Evolutionary conservation across 2,888 invertebrate species (phyloP), one percentile per base, ranked within the genome.

Genomic region (Acronicta leporina): DNA sequence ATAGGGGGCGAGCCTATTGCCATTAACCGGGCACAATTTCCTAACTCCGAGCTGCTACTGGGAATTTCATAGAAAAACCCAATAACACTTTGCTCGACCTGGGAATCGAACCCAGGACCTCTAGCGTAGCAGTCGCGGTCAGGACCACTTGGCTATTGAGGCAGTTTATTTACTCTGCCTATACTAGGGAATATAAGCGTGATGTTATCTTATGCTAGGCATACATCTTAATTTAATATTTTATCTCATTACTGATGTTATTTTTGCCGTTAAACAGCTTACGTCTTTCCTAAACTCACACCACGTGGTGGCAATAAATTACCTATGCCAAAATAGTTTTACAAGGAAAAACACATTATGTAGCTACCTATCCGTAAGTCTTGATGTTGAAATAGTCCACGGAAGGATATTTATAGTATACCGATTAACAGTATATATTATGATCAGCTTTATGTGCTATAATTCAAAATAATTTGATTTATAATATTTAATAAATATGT

Each of bases 301-400:
- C 40, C 73, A 67, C 73, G 73, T 72, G 53, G 61, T 53, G 27
- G 38, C 41, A 56, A 61, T 69, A 69, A 67, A 72, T 67, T 61
- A n/a, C n/a, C n/a, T n/a, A 56, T 45, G 44, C 46, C 14, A 53
- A 69, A 72, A 69, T 56, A 72, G 56, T 53, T 61, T 61, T 67
- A 51, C 46, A 56, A 44, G 50, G 46, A 56, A 53, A 59, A 66
- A 66, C 60, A 59, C 30, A 49, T 60, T 43, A 52, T 41, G 60
- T 52, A 20, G 20, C 2, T 20, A 20, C 20, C 20, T 20, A 45
- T 51, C 14, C 50, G 30, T 49, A 44, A 52, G 52, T 55, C 52
- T 55, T 60, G 35, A 43, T 45, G 41, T 43, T n/a, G 5, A 25
- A 46, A 55, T 20, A 35, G 38, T 64, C 14, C 6, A n/a, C 15